Evolutionary conservation across 1,140 invertebrate genomes (phyloP).

Genomic region (Dinothrombium tinctorium): DNA sequence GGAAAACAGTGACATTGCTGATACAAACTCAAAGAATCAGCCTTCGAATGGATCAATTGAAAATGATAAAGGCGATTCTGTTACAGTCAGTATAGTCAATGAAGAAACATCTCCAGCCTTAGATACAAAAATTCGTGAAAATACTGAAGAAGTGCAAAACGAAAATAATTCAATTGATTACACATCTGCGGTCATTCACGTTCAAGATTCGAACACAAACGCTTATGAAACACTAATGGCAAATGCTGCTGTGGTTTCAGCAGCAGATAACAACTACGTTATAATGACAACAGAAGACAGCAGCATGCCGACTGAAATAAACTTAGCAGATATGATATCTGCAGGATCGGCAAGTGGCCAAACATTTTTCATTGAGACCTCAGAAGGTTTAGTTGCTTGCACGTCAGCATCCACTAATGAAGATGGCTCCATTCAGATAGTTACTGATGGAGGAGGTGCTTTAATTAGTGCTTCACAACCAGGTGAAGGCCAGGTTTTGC

Average conservation of each 20-base stretch:
- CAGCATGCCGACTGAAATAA: slow-evolving; percentile 1
- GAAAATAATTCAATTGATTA: background rate
- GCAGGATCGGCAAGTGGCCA: background rate
- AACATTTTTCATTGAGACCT: slow-evolving; percentile 5
- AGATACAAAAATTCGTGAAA: too few species aligned
- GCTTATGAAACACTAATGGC: background rate
- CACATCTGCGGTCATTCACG: slow-evolving; percentile 2
- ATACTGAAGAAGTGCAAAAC: too few species aligned
- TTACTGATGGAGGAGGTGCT: background rate
- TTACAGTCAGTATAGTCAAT: too few species aligned
- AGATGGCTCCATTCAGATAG: slow-evolving; percentile 5
- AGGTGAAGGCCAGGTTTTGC: background rate
- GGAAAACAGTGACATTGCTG: background rate
- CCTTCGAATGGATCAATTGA: too few species aligned
- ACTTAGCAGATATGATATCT: slow-evolving; percentile 3
- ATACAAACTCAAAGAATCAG: too few species aligned
- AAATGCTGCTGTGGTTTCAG: background rate
- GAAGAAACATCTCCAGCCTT: too few species aligned
- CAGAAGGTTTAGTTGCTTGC: slow-evolving; percentile 7
- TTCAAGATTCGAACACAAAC: slow-evolving; percentile 3
- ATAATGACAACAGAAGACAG: slow-evolving; percentile 5
- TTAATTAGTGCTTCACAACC: background rate
- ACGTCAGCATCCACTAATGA: background rate
- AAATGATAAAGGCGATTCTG: too few species aligned
- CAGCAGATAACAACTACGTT: slow-evolving; percentile 4